These are phyloP conservation scores for Protodeltote pygarga DNA, from an alignment of 2,888 invertebrate genomes.

Conservation along the genomic window DNA sequence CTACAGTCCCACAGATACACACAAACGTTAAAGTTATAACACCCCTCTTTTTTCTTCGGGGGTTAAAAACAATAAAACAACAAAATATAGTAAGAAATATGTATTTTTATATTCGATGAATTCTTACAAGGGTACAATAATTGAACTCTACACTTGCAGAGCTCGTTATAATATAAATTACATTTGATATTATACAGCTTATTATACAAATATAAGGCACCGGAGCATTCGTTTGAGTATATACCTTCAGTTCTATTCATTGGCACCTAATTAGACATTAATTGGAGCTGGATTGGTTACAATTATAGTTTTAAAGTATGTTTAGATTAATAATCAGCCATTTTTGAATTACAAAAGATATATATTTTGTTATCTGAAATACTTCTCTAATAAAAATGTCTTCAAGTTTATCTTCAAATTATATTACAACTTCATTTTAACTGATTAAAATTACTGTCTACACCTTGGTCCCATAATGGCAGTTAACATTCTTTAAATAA, in stretches of 20 bases:
- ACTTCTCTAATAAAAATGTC: neutral
- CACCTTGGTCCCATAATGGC: constrained; percentile 43
- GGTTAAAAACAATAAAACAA: constrained; percentile 44
- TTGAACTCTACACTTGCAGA: constrained; percentile 67
- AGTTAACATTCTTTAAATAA: constrained; percentile 15
- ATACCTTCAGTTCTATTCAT: constrained; percentile 61
- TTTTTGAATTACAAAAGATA: neutral
- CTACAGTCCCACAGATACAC: no score
- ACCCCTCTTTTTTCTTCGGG: neutral
- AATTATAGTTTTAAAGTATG: no score
- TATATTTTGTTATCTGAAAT: no score
- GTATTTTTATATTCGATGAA: constrained; percentile 69
- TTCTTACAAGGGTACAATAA: constrained; percentile 66
- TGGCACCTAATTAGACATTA: constrained; percentile 41
- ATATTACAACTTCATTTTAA: neutral
- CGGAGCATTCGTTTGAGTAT: constrained; percentile 70
- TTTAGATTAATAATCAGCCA: no score
- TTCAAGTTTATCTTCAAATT: neutral
- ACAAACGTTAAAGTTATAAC: neutral
- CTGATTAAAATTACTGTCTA: neutral
- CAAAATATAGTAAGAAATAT: constrained; percentile 45
- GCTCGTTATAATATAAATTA: constrained; percentile 76
- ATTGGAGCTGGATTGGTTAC: no score
- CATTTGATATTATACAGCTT: constrained; percentile 70
- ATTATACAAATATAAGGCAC: constrained; percentile 79